These are phyloP conservation scores for Cyclopterus lumpus DNA, from an alignment of 2,797 vertebrate species.

Conservation along the genomic window DNA sequence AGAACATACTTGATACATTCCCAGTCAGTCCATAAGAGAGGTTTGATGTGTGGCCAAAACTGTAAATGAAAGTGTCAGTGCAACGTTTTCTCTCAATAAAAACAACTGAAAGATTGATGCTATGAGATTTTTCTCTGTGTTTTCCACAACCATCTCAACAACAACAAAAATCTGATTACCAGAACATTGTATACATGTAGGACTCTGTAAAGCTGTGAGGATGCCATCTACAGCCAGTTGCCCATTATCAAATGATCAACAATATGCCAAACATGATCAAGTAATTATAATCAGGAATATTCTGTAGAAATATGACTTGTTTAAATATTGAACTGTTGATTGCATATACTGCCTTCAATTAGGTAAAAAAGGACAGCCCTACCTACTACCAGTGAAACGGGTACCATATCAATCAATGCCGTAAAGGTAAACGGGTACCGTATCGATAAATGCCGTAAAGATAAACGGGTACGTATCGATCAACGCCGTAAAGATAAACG, in stretches of 20 bases:
- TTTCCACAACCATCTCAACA: neutral
- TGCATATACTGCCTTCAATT: neutral
- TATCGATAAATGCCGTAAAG: too few relatives aligned
- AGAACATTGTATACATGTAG: neutral
- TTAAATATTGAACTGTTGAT: neutral
- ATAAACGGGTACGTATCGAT: too few relatives aligned
- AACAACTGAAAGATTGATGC: conserved; percentile 63
- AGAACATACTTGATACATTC: conserved; percentile 83
- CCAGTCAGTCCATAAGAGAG: conserved; percentile 67
- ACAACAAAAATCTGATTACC: neutral
- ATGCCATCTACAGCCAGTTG: neutral
- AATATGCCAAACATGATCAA: neutral
- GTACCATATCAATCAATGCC: too few relatives aligned
- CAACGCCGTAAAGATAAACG: too few relatives aligned
- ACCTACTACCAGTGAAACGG: neutral
- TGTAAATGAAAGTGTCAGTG: conserved; percentile 79
- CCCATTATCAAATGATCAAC: neutral
- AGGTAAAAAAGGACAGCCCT: neutral
- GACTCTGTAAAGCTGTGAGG: neutral
- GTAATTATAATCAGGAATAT: neutral
- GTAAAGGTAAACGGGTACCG: too few relatives aligned
- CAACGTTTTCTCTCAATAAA: conserved; percentile 83
- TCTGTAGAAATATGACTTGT: neutral
- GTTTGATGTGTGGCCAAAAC: conserved; percentile 77
- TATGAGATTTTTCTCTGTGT: conserved; percentile 8